phyloP scores from a whole-genome alignment of 2,888 invertebrate species.

The Azorinus chamasolen region DNA sequence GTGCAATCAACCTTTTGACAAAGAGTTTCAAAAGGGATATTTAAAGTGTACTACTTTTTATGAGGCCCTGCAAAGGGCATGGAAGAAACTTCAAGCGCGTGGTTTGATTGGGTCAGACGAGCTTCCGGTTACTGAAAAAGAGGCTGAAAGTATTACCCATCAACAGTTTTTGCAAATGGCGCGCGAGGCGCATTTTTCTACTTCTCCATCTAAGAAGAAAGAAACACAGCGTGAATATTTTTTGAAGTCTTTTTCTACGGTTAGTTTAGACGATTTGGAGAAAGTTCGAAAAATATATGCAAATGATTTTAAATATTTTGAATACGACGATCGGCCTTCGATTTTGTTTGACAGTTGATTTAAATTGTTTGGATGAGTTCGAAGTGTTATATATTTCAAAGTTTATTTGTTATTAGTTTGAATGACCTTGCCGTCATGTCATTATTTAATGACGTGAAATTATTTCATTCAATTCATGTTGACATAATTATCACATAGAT shows the following conservation, averaged over 20 bases:
- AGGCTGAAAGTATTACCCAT: conserved; percentile 13
- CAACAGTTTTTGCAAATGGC: conserved; percentile 38
- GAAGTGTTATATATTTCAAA: too few relatives aligned
- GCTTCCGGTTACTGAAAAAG: background rate
- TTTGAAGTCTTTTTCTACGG: conserved; percentile 15
- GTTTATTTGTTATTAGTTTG: too few relatives aligned
- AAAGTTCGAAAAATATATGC: conserved; percentile 20
- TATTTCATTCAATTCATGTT: too few relatives aligned
- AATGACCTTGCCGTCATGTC: too few relatives aligned
- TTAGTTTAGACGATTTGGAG: conserved; percentile 19
- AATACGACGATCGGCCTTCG: conserved; percentile 26
- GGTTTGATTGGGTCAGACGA: conserved; percentile 27
- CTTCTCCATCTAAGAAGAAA: conserved; percentile 19
- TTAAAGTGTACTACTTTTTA: conserved; percentile 3
- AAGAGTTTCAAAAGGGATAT: conserved; percentile 7
- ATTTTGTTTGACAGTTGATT: conserved; percentile 11
- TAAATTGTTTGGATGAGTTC: too few relatives aligned
- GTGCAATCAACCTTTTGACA: conserved; percentile 21
- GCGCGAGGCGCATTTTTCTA: conserved; percentile 2
- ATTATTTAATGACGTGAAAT: too few relatives aligned
- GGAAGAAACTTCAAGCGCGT: conserved; percentile 24
- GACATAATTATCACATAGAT: too few relatives aligned
- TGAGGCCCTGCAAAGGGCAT: conserved; percentile 16
- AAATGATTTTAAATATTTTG: conserved; percentile 41
- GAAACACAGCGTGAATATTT: conserved; percentile 8